Evolutionary conservation across 1,140 invertebrate species (phyloP), one percentile per base, ranked within the genome.

Genomic region (Nomia melanderi): DNA sequence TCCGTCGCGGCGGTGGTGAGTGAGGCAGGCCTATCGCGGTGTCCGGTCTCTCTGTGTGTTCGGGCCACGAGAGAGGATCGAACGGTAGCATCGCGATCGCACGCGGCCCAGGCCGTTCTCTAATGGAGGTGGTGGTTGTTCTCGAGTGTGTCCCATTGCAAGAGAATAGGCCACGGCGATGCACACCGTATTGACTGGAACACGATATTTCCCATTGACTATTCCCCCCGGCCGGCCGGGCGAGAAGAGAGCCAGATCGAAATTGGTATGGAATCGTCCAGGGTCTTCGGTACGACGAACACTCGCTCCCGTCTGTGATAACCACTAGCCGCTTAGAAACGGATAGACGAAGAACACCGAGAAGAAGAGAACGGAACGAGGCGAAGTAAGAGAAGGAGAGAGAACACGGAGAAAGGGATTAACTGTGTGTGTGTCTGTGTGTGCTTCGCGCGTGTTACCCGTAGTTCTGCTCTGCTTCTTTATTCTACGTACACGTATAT

Each of bases 211-310:
- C 44, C 78, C 74, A 31, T 78, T 81, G 73, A 81, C 66, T 62
- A 56, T 67, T 50, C 41, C 44, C 8, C 56, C 77, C 82, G 82
- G 71, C 71, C 62, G 79, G 79, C 62, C 78, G 79, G 82, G 74
- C 44, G 41, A 50, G 36, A 60, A 64, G 25, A 78, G 60, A 75
- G 75, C 20, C 74, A 67, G 70, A 25, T 80, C 64, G 65, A 83
- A 77, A 76, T 65, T 84, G 73, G 67, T 78, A 84, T 84, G 83
- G 82, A 76, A 83, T 84, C 83, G 75, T 76, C 75, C 83, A 77
- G 78, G 82, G 70, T 57, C 33, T 50, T 60, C 77, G 59, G 78
- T 63, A 72, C 78, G 29, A 25, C 78, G 75, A 70, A 44, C 53
- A 57, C 44, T 73, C 57, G 56, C 53, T 59, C 44, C 62, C 66